A percentile compares a stretch with the other conserved stretches of the same genome.
phyloP scores from a whole-genome alignment of 2,113 vertebrate genomes.

The Speoplatyrhinus poulsoni region DNA sequence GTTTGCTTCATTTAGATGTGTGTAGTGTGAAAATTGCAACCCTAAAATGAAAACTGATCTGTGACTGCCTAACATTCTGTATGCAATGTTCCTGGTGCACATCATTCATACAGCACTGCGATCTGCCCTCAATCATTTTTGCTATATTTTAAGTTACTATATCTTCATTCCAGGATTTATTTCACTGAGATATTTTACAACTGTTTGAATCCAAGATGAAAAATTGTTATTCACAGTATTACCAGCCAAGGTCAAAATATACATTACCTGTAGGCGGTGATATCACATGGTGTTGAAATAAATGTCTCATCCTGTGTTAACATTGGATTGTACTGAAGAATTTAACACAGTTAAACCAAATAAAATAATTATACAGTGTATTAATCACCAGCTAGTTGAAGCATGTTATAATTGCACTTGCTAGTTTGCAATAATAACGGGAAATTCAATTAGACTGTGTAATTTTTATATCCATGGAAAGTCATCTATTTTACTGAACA shows the following conservation, averaged over 20 bases:
- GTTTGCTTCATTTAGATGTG: background rate
- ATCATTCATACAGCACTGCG: background rate
- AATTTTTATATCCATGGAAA: conserved; percentile 7
- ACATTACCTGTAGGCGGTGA: conserved; percentile 45
- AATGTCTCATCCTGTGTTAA: conserved; percentile 40
- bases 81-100: conserved; percentile 1
- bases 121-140: background rate
- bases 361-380: conserved; percentile 32
- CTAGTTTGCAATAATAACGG: conserved; percentile 25
- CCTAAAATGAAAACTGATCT: background rate
- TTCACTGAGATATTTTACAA: background rate
- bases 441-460: background rate
- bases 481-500: conserved; percentile 9
- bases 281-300: conserved; percentile 32
- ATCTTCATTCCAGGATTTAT: background rate
- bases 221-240: conserved; percentile 29
- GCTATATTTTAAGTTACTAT: conserved; percentile 9
- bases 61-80: background rate
- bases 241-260: conserved; percentile 47
- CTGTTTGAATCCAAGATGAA: background rate
- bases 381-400: conserved; percentile 37
- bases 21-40: background rate
- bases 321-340: conserved; percentile 35
- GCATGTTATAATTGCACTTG: conserved; percentile 28
- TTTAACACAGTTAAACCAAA: conserved; percentile 28